Base-by-base conservation (phyloP, 2,113 vertebrate genomes). In the Coptodon rendalli region DNA sequence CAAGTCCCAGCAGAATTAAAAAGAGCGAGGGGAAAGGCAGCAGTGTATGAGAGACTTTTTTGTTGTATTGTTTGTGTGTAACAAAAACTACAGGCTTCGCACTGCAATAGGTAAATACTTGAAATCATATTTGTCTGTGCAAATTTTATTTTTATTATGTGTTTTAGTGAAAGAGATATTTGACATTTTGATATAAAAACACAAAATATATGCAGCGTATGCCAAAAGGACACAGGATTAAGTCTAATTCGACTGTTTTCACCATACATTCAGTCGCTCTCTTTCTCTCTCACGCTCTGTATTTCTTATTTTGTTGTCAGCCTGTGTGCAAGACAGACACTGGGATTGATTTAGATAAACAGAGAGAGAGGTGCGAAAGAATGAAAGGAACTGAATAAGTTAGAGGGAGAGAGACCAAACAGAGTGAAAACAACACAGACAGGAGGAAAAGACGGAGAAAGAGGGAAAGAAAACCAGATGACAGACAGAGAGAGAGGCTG, bases 351-450 rank as follows among this genome's bases (percentile, higher is more conserved):
- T 76, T 16, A 73, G 80, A 86, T 83, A 85, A 92, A 93, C 59
- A 86, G 48, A 61, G 61, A 63, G 56, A 34, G 66, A 81, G 86
- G 71, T 16, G 54, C 56, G 53, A 81, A 31, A 52, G 40, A 85
- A 36, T 40, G 12, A 52, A 84, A 68, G 78, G 17, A 50, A 22
- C 29, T 16, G 24, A 80, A 61, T 29, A 56, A 81, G 59, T 80
- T 43, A 27, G 27, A n/a, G 43, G 56, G 36, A 82, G 84, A 56
- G 27, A 76, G 81, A 91, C 45, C 54, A 84, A 86, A 76, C 82
- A n/a, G 84, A 68, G 48, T 38, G 91, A 89, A 86, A 91, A 78
- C 31, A 59, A 78, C 38, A 78, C 78, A 87, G 88, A 90, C 59
- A 36, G 50, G 63, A 89, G 63, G 71, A 12, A 52, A 87, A 79